These are phyloP conservation scores for Pempheris klunzingeri DNA, from an alignment of 2,797 vertebrate species.

Conservation along the genomic window DNA sequence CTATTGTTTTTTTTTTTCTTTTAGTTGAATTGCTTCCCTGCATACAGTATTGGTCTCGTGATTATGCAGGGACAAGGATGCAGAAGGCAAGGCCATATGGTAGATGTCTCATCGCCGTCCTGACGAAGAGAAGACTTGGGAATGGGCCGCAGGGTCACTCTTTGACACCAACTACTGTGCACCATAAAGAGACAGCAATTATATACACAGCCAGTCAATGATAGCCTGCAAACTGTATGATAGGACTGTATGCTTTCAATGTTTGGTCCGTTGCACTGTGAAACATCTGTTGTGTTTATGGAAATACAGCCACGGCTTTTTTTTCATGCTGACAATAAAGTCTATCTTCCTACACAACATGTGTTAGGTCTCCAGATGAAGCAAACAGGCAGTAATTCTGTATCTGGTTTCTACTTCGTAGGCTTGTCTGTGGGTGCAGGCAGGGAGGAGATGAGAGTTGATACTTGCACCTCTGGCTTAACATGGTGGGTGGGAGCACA, in stretches of 20 bases:
- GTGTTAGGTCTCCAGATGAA: constrained; percentile 77
- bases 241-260: constrained; percentile 42
- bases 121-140: constrained; percentile 67
- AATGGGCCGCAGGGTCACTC: constrained; percentile 70
- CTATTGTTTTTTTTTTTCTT: constrained; percentile 36
- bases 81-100: constrained; percentile 88
- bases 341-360: constrained; percentile 79
- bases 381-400: constrained; percentile 76
- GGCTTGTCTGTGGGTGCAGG: constrained; percentile 76
- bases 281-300: constrained; percentile 66
- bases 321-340: constrained; percentile 73
- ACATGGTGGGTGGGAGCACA: constrained; percentile 72
- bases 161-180: constrained; percentile 62
- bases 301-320: constrained; percentile 62
- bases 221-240: constrained; percentile 35
- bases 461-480: constrained; percentile 77
- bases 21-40: constrained; percentile 50
- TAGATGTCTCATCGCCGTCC: constrained; percentile 79
- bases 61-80: constrained; percentile 84
- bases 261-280: constrained; percentile 29
- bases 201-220: constrained; percentile 48
- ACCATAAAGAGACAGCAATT: constrained; percentile 68
- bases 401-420: constrained; percentile 76
- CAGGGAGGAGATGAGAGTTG: constrained; percentile 67
- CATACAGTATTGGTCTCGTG: constrained; percentile 66